Conservation (phyloP, 1,140 invertebrate species). For the Rhagoletis pomonella region DNA sequence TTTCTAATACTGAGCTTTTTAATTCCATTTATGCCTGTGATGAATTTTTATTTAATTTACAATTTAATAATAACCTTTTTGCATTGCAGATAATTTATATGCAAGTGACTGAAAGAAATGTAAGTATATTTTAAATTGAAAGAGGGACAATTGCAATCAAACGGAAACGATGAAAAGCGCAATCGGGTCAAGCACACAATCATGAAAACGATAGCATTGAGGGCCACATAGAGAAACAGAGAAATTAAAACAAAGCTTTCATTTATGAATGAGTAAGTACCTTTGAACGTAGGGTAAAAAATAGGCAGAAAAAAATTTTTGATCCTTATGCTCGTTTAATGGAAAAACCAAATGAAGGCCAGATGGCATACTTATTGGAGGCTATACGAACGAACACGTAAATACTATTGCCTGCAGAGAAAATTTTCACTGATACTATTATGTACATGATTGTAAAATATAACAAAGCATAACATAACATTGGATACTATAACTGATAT, state of each 20-base stretch:
- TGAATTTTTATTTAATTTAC: too few species aligned
- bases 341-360: conserved; percentile 18
- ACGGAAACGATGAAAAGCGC: conserved; percentile 25
- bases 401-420: too few species aligned
- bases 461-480: too few species aligned
- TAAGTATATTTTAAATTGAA: not conserved
- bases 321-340: not conserved
- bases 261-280: not conserved
- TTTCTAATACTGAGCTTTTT: not conserved
- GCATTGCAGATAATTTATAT: not conserved
- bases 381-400: too few species aligned
- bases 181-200: conserved; percentile 41
- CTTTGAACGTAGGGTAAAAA: not conserved
- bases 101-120: not conserved
- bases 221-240: not conserved
- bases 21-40: not conserved
- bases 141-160: conserved; percentile 31
- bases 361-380: not conserved
- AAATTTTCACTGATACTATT: too few species aligned
- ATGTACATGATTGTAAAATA: too few species aligned
- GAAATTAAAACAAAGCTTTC: not conserved
- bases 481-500: too few species aligned
- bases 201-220: conserved; percentile 8
- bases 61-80: too few species aligned
- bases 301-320: not conserved